Base-by-base conservation (phyloP, 2,797 vertebrate genomes). In the Antennarius maculatus region DNA sequence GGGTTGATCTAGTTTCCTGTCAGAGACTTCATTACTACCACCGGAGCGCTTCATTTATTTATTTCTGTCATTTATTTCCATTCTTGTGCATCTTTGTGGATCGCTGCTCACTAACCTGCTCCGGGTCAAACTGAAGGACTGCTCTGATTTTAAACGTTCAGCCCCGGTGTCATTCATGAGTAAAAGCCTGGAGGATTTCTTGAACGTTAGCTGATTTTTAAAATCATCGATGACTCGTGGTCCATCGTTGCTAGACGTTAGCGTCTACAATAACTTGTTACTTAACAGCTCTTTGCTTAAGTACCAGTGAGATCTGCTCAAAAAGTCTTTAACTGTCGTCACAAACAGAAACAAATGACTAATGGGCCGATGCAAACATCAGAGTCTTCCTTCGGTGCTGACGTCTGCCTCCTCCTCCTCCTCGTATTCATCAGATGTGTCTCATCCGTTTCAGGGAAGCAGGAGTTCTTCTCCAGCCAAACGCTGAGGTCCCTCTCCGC, bases 391-490 rank as follows among this genome's bases (percentile, higher is more conserved):
- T 67, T 60, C 16, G 23, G 29, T 23, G 59, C 23, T 17, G 41
- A 39, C 15, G 7, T 2, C 13, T 29, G 58, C 17, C 1, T 14
- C 46, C 9, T 5, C 5, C 9, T 5, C 5, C 4, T 49, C 29
- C 49, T 13, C 18, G n/a, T 42, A 16, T 12, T 86, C 50, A 84
- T 54, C 10, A 27, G 0, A n/a, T 31, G 2, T 77, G 23, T 77
- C 54, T 87, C 48, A 61, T 86, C 18, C 92, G 47, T 70, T 91
- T 87, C 96, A 97, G 91, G 93, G 96, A 89, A 93, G 94, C 91
- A 95, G 96, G 84, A 95, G 96, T 28, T 93, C 96, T 71, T 98
- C 97, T 60, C 96, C 97, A 64, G 90, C 95, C 52, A 96, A 97
- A 91, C 97, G 97, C 91, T 99, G 95, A 98, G 87, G 84, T 76